Evolutionary conservation across 2,797 vertebrate species (phyloP).

Genomic region (Chloroceryle inda): DNA sequence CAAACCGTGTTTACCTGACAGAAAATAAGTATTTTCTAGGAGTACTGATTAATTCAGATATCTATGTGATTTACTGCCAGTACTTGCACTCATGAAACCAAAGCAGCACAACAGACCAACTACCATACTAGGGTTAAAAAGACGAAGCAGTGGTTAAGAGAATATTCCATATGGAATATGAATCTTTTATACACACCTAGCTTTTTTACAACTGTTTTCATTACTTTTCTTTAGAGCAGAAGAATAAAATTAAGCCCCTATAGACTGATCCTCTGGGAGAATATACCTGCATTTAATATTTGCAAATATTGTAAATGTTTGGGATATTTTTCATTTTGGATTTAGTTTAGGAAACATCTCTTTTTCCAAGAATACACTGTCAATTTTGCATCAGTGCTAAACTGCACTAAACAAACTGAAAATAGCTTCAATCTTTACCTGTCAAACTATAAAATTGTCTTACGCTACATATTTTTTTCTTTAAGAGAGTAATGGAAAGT

Average conservation of each 20-base stretch:
- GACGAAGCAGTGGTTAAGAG: background rate
- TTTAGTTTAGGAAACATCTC: background rate
- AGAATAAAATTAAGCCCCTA: background rate
- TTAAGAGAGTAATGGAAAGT: background rate
- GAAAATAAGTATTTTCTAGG: background rate
- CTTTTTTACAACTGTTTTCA: background rate
- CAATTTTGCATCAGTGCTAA: background rate
- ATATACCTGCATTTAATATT: background rate
- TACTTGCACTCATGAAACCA: background rate
- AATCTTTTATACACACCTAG: background rate
- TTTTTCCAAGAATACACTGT: background rate
- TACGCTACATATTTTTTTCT: background rate
- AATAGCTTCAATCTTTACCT: background rate
- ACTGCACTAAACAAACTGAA: background rate
- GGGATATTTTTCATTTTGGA: background rate
- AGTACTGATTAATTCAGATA: slow-evolving; percentile 2
- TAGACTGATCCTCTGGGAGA: background rate
- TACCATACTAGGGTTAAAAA: background rate
- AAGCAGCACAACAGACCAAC: background rate
- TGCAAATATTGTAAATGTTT: background rate
- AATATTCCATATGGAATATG: background rate
- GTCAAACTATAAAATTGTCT: background rate
- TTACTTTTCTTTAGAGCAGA: background rate
- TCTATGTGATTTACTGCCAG: background rate
- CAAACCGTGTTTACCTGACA: background rate